Base-by-base conservation (phyloP, 2,113 vertebrate species). In the Bubo bubo region DNA sequence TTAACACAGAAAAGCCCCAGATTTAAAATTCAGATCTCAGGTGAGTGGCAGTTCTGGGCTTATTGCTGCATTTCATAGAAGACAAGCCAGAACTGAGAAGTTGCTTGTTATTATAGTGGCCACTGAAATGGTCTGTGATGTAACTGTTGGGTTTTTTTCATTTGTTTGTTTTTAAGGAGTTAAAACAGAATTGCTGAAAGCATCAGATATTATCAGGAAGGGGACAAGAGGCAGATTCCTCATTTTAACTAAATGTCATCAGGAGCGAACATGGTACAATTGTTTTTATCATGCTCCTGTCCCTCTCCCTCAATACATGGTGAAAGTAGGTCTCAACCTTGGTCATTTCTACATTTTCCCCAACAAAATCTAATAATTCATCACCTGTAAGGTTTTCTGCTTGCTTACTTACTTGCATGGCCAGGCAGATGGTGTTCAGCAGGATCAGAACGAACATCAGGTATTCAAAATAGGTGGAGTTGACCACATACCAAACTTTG, bases 401-500 rank as follows among this genome's bases (percentile, higher is more conserved):
- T 70, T 39, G 47, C 35, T 27, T 32, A 95, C 98, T 98, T 94
- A 99, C 99, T 98, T 99, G 99, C 99, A 99, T 99, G 97, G 99
- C 99, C 98, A 99, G 98, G 97, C 99, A 99, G 98, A 99, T 99
- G 98, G 99, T 99, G 98, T 99, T 99, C 95, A 99, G 99, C 80
- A 99, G 98, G 98, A 99, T 99, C 97, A 99, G 99, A 50, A 99
- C 98, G 82, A 99, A 99, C 99, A 99, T 99, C 98, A 99, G 99
- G 98, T 99, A 99, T 85, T 99, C 99, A 80, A 99, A 99, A 98
- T 99, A 99, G 98, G 99, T 99, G 97, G 99, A 99, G 98, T 99
- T 99, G 96, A 99, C 99, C 98, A 99, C 99, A 20, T 99, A 99
- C 99, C 99, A 99, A 75, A 99, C 99, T 96, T 99, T 99, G 98